A percentile compares a stretch with the other conserved stretches of the same genome.
Conservation (phyloP, 2,888 invertebrate genomes). For the Drepana falcataria region DNA sequence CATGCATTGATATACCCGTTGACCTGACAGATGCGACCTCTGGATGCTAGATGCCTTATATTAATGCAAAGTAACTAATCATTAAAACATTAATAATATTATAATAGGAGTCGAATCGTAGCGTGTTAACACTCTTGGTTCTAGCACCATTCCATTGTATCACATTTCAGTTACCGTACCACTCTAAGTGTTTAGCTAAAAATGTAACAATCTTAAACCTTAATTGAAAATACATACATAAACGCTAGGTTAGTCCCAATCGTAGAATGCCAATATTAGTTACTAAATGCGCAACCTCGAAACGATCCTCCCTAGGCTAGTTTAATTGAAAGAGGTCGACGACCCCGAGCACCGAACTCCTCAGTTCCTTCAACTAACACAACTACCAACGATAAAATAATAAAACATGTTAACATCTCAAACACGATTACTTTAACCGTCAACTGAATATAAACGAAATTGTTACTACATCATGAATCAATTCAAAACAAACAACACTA, state of each 20-base stretch:
- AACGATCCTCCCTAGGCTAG: conserved; percentile 51
- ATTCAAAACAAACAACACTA: conserved; percentile 79
- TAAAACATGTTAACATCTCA: conserved; percentile 59
- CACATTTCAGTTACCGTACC: conserved; percentile 80
- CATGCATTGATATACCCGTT: conserved; percentile 47
- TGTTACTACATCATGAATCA: conserved; percentile 66
- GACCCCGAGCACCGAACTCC: conserved; percentile 66
- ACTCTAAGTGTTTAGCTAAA: conserved; percentile 80
- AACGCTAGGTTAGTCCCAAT: conserved; percentile 80
- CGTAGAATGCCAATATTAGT: conserved; percentile 79
- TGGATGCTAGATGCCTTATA: conserved; percentile 76
- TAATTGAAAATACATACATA: conserved; percentile 78
- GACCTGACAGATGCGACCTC: conserved; percentile 65
- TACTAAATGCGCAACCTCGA: conserved; percentile 75
- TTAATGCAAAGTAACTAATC: conserved; percentile 73
- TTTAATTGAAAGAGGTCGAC: conserved; percentile 60
- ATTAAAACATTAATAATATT: conserved; percentile 72
- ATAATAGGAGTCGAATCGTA: conserved; percentile 78
- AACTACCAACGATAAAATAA: conserved; percentile 63
- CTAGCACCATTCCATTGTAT: conserved; percentile 80
- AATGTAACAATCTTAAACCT: conserved; percentile 78
- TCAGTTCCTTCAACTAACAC: conserved; percentile 50
- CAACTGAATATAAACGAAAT: conserved; percentile 61
- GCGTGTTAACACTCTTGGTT: conserved; percentile 78
- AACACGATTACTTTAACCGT: conserved; percentile 40